Evolutionary conservation across 2,888 invertebrate genomes (phyloP).

Genomic region (Tetranychus piercei): DNA sequence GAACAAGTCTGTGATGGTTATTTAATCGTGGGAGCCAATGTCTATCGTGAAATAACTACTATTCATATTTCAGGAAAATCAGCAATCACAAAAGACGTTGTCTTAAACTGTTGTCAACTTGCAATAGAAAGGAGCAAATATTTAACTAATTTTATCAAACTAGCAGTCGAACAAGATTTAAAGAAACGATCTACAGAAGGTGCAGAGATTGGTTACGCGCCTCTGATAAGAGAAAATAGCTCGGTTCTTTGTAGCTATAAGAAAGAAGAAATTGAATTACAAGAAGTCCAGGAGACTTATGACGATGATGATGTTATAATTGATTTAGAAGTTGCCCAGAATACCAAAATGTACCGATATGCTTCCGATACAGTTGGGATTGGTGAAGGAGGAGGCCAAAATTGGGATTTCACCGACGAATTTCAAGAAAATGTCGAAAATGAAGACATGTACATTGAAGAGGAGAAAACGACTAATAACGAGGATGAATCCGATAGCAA

Average conservation of each 20-base stretch:
- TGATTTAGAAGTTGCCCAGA: too few relatives aligned
- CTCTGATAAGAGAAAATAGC: constrained; percentile 12
- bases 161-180: constrained; percentile 45
- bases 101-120: constrained; percentile 15
- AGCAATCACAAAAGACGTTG: constrained; percentile 7
- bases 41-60: constrained; percentile 20
- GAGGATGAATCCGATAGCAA: neutral
- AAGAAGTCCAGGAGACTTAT: neutral
- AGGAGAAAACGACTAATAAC: neutral
- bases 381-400: constrained; percentile 2
- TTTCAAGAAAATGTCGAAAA: neutral
- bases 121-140: constrained; percentile 18
- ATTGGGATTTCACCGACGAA: neutral
- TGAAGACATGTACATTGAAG: neutral
- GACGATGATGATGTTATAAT: neutral
- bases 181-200: constrained; percentile 36
- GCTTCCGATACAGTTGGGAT: neutral
- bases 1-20: constrained; percentile 15
- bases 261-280: constrained; percentile 3
- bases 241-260: neutral
- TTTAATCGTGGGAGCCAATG: constrained; percentile 18
- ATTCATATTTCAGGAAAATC: constrained; percentile 21
- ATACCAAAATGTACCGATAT: constrained; percentile 10
- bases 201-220: constrained; percentile 10
- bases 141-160: constrained; percentile 44